These are phyloP conservation scores for Latrodectus elegans DNA, from an alignment of 2,888 invertebrate genomes.

Conservation along the genomic window DNA sequence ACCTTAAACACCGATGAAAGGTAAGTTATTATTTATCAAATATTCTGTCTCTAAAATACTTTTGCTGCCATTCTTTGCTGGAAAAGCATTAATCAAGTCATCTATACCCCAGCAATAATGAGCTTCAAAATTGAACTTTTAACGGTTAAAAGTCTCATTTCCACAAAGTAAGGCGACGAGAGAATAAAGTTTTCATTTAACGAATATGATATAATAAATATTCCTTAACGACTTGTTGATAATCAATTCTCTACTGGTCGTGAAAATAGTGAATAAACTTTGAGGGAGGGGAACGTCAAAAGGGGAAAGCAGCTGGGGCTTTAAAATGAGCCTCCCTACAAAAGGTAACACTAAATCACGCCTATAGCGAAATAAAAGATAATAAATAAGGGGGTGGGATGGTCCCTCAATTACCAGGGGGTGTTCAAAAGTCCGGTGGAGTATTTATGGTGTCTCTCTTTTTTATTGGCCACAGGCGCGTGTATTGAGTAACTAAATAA, in stretches of 20 bases:
- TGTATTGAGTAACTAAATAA: constrained; percentile 10
- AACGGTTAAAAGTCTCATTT: constrained; percentile 23
- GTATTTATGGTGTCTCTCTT: constrained; percentile 41
- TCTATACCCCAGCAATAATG: constrained; percentile 34
- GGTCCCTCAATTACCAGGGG: constrained; percentile 12
- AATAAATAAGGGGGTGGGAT: constrained; percentile 53
- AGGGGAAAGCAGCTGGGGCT: constrained; percentile 28
- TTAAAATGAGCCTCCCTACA: constrained; percentile 45
- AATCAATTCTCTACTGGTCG: constrained; percentile 49
- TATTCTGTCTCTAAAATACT: background rate
- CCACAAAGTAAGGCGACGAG: background rate
- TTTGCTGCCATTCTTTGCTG: background rate
- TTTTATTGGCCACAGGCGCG: constrained; percentile 42
- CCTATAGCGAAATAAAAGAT: constrained; percentile 64
- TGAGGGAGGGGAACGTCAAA: constrained; percentile 13
- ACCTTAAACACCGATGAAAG: too few relatives aligned
- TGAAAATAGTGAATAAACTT: constrained; percentile 14
- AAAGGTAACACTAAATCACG: constrained; percentile 62
- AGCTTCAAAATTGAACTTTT: background rate
- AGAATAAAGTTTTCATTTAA: background rate
- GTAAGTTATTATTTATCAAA: constrained; percentile 4
- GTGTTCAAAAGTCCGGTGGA: constrained; percentile 14
- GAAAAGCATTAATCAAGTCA: constrained; percentile 46
- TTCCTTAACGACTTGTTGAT: constrained; percentile 68
- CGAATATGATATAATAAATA: constrained; percentile 49